phyloP scores from a whole-genome alignment of 2,113 vertebrate genomes.

The Rostratula benghalensis region DNA sequence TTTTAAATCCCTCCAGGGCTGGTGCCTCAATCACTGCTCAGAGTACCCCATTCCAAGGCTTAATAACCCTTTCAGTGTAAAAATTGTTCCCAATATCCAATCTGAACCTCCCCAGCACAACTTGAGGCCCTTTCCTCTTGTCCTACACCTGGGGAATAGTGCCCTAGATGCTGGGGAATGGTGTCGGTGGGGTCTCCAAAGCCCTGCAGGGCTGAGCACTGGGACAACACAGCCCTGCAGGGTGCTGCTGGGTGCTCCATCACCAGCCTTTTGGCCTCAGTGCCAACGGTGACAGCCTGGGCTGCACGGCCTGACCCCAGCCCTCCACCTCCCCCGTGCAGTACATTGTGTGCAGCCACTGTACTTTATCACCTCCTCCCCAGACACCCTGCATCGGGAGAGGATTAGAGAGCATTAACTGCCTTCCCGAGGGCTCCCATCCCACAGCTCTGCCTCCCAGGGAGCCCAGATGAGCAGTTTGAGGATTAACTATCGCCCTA shows the following conservation, averaged over 20 bases:
- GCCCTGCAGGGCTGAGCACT: rapidly evolving
- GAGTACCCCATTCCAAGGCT: too few species aligned
- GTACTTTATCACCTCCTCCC: constrained; percentile 21
- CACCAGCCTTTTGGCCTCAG: rapidly evolving
- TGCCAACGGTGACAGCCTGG: rapidly evolving
- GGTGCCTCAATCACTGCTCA: too few species aligned
- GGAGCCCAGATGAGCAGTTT: rapidly evolving
- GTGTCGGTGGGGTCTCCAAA: rapidly evolving
- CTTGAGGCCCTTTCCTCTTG: too few species aligned
- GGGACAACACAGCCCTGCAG: neutral
- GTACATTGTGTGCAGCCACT: neutral
- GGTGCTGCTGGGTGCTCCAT: neutral
- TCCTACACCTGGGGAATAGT: too few species aligned
- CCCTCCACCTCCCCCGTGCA: neutral
- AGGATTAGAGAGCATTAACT: constrained; percentile 42
- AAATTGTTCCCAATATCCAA: too few species aligned
- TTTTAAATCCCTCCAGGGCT: too few species aligned
- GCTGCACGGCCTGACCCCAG: neutral
- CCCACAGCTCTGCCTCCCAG: neutral
- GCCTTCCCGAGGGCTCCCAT: neutral
- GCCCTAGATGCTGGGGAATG: neutral
- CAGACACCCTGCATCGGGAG: rapidly evolving
- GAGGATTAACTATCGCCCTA: neutral
- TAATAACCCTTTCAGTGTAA: too few species aligned
- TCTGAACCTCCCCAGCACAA: too few species aligned